Conservation (phyloP, 2,113 vertebrate species). For the Prunella fulvescens region DNA sequence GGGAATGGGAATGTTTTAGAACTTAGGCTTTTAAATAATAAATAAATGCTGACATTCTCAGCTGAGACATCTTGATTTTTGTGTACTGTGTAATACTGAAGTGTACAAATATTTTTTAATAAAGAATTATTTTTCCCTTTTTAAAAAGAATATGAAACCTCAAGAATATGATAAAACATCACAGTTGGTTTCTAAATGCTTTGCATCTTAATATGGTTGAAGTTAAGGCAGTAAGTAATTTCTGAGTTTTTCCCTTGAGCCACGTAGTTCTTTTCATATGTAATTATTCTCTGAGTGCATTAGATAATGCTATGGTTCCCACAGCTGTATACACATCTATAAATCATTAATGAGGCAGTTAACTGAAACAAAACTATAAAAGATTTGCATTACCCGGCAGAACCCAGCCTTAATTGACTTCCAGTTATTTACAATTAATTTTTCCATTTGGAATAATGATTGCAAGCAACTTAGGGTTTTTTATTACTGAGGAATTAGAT, state of each 20-base stretch:
- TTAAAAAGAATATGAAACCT: conserved; percentile 15
- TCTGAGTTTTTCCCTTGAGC: conserved; percentile 70
- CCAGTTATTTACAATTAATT: conserved; percentile 81
- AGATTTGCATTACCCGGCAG: conserved; percentile 75
- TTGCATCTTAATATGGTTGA: conserved; percentile 72
- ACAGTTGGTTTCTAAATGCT: conserved; percentile 54
- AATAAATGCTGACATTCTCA: conserved; percentile 37
- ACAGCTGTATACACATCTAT: conserved; percentile 78
- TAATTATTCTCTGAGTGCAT: conserved; percentile 78
- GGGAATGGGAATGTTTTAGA: conserved; percentile 45
- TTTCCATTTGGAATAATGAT: conserved; percentile 80
- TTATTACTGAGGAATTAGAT: conserved; percentile 59
- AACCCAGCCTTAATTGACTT: conserved; percentile 76
- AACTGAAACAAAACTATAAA: conserved; percentile 81
- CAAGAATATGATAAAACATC: conserved; percentile 46
- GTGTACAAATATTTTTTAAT: not conserved
- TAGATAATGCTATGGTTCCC: conserved; percentile 75
- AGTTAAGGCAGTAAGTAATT: conserved; percentile 72
- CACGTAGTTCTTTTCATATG: conserved; percentile 73
- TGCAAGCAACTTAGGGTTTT: conserved; percentile 52
- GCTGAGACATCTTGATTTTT: conserved; percentile 29
- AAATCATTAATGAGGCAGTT: conserved; percentile 83
- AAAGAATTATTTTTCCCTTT: not conserved
- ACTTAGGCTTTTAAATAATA: conserved; percentile 57
- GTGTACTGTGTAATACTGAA: not conserved